Conservation (phyloP, 2,888 invertebrate species). For the Arrhopalites spinosus region DNA sequence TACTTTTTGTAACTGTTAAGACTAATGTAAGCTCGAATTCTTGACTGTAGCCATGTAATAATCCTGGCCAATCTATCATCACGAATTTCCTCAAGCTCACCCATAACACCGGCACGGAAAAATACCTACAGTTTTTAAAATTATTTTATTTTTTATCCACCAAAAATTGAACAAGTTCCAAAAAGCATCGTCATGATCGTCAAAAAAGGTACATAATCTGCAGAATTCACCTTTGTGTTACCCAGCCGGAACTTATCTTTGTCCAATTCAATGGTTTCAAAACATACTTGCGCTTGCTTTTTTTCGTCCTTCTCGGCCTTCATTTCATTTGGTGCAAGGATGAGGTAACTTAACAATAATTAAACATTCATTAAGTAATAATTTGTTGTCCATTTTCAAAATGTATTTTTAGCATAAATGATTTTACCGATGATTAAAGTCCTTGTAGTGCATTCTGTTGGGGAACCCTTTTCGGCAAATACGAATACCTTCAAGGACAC, state of each 20-base stretch:
- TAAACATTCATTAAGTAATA: too few species aligned
- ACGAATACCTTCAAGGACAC: conserved; percentile 99
- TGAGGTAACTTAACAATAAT: conserved; percentile 99
- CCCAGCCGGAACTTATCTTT: conserved; percentile 96
- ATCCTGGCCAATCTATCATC: conserved; percentile 98
- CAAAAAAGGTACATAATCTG: neutral
- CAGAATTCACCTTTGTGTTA: conserved; percentile 86
- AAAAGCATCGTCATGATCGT: neutral
- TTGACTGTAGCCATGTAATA: conserved; percentile 96
- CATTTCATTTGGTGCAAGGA: conserved; percentile 96
- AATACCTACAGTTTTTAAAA: conserved; percentile 84
- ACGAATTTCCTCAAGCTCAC: conserved; percentile 99
- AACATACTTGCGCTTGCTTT: conserved; percentile 83
- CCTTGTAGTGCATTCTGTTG: conserved; percentile 99
- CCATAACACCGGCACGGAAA: conserved; percentile 99
- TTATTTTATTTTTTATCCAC: too few species aligned
- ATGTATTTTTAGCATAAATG: too few species aligned
- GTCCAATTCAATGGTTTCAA: conserved; percentile 84
- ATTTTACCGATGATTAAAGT: conserved; percentile 98
- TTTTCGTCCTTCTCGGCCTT: conserved; percentile 78
- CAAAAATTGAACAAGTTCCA: too few species aligned
- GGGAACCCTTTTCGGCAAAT: conserved; percentile 99
- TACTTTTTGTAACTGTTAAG: conserved; percentile 95
- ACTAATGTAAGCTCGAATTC: conserved; percentile 82
- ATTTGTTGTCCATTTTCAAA: too few species aligned